Conservation (phyloP, 2,797 vertebrate genomes). For the Hypotaenidia okinawae region DNA sequence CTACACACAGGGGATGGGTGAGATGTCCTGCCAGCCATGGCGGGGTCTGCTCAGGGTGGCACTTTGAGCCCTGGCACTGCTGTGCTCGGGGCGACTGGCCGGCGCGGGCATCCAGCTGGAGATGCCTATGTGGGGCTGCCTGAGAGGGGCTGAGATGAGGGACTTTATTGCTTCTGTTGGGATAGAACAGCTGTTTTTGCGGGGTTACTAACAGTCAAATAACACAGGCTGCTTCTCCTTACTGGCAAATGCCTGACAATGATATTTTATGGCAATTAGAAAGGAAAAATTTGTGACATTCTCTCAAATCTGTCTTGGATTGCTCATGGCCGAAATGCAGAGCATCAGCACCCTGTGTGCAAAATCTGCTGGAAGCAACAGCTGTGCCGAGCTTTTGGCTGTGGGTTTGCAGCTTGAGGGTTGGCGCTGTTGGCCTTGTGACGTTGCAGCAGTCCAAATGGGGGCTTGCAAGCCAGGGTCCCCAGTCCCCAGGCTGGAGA, state of each 20-base stretch:
- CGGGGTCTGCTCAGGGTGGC: too few species aligned
- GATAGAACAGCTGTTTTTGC: accelerated
- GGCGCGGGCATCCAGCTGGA: accelerated
- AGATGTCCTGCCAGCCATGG: accelerated
- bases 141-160: accelerated
- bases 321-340: accelerated
- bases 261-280: neutral
- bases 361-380: neutral
- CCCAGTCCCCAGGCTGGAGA: too few species aligned
- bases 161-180: accelerated
- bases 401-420: neutral
- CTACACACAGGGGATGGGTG: too few species aligned
- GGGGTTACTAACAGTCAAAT: accelerated
- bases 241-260: accelerated
- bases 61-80: too few species aligned
- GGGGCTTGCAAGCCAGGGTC: neutral
- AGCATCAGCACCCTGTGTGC: too few species aligned
- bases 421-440: neutral
- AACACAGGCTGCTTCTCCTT: too few species aligned
- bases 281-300: neutral
- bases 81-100: too few species aligned
- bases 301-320: neutral
- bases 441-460: accelerated
- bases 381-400: accelerated
- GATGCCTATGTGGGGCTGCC: neutral